phyloP scores from a whole-genome alignment of 2,888 invertebrate genomes.

The Apodemia hepburni region DNA sequence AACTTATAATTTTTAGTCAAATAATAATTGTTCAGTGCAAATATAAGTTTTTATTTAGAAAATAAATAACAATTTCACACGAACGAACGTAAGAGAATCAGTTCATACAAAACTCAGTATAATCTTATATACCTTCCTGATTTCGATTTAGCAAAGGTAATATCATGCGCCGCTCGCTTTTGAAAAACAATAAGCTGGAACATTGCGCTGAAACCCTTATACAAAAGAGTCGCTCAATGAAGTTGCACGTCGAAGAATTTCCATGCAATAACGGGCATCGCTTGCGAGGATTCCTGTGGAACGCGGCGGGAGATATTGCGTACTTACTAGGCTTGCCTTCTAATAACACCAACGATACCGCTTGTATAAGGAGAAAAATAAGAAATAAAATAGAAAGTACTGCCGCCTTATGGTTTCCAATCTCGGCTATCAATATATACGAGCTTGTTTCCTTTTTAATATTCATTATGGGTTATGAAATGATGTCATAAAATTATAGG shows the following conservation, averaged over 20 bases:
- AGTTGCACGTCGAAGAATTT: slow-evolving; percentile 76
- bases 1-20: too few species aligned
- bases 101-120: slow-evolving; percentile 42
- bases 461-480: slow-evolving; percentile 32
- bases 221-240: slow-evolving; percentile 72
- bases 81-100: not conserved
- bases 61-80: not conserved
- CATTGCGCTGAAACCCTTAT: slow-evolving; percentile 69
- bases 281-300: slow-evolving; percentile 59
- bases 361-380: slow-evolving; percentile 70
- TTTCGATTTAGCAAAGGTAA: slow-evolving; percentile 64
- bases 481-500: slow-evolving; percentile 11
- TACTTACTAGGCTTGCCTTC: slow-evolving; percentile 71
- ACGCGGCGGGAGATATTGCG: slow-evolving; percentile 69
- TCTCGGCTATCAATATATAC: slow-evolving; percentile 52
- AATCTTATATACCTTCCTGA: slow-evolving; percentile 35
- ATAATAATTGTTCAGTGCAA: too few species aligned
- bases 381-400: slow-evolving; percentile 69
- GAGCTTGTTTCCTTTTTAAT: slow-evolving; percentile 46
- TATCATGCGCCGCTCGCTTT: slow-evolving; percentile 64
- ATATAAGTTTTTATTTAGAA: too few species aligned
- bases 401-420: slow-evolving; percentile 60
- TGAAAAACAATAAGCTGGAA: slow-evolving; percentile 76
- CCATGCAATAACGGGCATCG: slow-evolving; percentile 74
- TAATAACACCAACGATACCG: slow-evolving; percentile 73